Conservation (phyloP, 2,888 invertebrate genomes). For the Uloborus plumipes region DNA sequence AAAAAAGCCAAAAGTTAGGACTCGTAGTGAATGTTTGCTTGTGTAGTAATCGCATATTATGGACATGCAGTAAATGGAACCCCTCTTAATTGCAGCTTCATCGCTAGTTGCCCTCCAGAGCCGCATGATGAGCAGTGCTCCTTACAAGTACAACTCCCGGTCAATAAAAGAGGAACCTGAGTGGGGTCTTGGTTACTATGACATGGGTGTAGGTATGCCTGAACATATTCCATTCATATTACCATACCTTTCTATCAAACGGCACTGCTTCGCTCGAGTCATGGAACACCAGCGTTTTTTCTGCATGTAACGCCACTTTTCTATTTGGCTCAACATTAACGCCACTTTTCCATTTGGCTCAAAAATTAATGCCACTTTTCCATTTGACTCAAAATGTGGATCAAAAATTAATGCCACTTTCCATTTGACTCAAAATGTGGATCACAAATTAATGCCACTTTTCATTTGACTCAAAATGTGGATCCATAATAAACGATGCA, state of each 20-base stretch:
- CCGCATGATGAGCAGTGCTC: constrained; percentile 61
- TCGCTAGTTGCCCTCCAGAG: constrained; percentile 63
- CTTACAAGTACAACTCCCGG: constrained; percentile 64
- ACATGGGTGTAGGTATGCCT: constrained; percentile 65
- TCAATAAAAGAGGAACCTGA: constrained; percentile 62
- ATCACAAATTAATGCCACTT: too few relatives aligned
- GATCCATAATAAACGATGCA: too few relatives aligned
- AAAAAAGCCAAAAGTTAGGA: too few relatives aligned
- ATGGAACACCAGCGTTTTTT: constrained; percentile 25
- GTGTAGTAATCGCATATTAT: too few relatives aligned
- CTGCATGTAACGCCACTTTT: too few relatives aligned
- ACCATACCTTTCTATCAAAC: constrained; percentile 31
- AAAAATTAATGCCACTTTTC: too few relatives aligned
- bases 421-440: too few relatives aligned
- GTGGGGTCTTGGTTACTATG: constrained; percentile 65
- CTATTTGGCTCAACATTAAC: too few relatives aligned
- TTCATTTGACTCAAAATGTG: too few relatives aligned
- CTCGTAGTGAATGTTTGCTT: background rate
- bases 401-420: too few relatives aligned
- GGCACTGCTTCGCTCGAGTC: constrained; percentile 45
- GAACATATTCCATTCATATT: constrained; percentile 61
- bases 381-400: too few relatives aligned
- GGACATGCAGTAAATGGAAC: constrained; percentile 43
- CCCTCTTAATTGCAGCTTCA: constrained; percentile 62
- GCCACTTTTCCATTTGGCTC: too few relatives aligned